These are phyloP conservation scores for Philonicus albiceps DNA, from an alignment of 2,888 invertebrate species.

Conservation along the genomic window DNA sequence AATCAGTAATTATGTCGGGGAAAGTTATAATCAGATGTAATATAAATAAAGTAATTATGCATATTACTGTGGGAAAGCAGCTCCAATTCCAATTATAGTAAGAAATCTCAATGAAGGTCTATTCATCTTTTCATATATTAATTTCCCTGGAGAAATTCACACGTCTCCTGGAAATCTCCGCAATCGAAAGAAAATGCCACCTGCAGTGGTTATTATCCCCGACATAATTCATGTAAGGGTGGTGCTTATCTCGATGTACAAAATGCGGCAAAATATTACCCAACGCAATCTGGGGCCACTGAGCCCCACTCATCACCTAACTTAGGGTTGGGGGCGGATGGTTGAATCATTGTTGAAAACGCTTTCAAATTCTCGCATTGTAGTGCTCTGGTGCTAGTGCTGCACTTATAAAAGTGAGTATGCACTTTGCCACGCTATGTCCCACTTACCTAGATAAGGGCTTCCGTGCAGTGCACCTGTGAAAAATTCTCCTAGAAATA, in stretches of 20 bases:
- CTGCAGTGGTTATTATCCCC: neutral
- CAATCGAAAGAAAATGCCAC: neutral
- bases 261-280: neutral
- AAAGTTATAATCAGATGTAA: no score
- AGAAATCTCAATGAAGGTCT: neutral
- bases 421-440: neutral
- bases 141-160: neutral
- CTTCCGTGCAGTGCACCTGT: neutral
- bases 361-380: neutral
- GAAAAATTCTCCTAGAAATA: neutral
- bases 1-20: no score
- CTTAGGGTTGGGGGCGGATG: neutral
- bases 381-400: neutral
- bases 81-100: neutral
- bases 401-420: neutral
- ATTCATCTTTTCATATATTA: neutral
- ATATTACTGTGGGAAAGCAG: neutral
- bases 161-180: neutral
- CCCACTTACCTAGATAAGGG: neutral
- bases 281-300: neutral
- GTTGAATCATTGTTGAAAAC: neutral
- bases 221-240: neutral
- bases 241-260: neutral
- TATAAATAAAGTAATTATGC: no score
- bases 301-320: neutral